Conservation (phyloP, 2,888 invertebrate genomes). For the Scrobipalpa atriplicella region DNA sequence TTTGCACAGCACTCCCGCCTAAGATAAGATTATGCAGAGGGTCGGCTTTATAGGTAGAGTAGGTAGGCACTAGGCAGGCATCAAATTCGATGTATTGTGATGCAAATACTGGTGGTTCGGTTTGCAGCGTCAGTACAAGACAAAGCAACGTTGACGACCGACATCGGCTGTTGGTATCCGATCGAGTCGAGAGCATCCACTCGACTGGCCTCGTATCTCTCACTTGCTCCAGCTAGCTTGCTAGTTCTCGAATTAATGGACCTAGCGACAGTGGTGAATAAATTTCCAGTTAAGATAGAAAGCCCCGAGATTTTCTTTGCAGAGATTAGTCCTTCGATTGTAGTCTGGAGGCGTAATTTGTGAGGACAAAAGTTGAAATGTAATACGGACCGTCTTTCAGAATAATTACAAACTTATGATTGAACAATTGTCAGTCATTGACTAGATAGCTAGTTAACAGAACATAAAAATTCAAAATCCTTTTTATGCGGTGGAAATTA, state of each 20-base stretch:
- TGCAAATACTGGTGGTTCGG: conserved; percentile 77
- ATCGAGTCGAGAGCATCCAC: conserved; percentile 65
- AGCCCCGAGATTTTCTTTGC: conserved; percentile 4
- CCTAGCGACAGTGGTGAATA: conserved; percentile 19
- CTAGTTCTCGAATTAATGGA: conserved; percentile 38
- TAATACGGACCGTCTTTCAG: not conserved
- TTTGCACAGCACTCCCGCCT: not conserved
- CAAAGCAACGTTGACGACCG: conserved; percentile 78
- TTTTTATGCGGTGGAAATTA: conserved; percentile 16
- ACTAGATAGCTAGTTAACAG: no score
- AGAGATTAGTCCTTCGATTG: conserved; percentile 3
- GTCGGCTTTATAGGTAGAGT: conserved; percentile 36
- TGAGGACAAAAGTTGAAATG: not conserved
- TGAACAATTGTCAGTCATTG: not conserved
- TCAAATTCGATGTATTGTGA: conserved; percentile 77
- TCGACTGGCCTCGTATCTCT: conserved; percentile 52
- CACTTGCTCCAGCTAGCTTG: conserved; percentile 45
- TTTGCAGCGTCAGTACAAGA: conserved; percentile 74
- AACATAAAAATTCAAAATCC: no score
- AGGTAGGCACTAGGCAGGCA: conserved; percentile 53
- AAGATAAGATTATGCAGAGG: conserved; percentile 42
- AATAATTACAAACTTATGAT: not conserved
- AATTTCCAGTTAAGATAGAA: conserved; percentile 21
- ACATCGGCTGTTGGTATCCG: conserved; percentile 70
- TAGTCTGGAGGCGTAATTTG: not conserved